Conservation (phyloP, 2,797 vertebrate genomes). For the Enteromius treurensis region DNA sequence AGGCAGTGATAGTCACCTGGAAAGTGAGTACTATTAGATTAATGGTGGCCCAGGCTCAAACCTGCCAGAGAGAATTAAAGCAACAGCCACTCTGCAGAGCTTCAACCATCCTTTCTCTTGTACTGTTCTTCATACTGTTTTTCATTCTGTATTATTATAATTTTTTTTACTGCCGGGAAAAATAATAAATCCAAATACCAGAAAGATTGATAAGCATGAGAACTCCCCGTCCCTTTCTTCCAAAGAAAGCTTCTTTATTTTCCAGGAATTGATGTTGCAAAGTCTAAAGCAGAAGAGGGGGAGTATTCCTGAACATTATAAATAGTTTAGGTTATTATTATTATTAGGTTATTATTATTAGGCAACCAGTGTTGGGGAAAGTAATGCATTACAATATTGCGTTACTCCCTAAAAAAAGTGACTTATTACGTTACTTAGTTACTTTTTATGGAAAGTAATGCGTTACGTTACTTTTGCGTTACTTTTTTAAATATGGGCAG, state of each 20-base stretch:
- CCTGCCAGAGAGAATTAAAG: constrained; percentile 26
- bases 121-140: not conserved
- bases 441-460: too few relatives aligned
- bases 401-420: too few relatives aligned
- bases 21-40: constrained; percentile 40
- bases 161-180: not conserved
- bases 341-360: too few relatives aligned
- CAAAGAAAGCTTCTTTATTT: not conserved
- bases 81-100: not conserved
- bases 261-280: constrained; percentile 1
- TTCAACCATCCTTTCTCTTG: not conserved
- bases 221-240: not conserved
- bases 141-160: not conserved
- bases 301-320: not conserved
- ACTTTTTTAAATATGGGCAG: too few relatives aligned
- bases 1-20: constrained; percentile 35
- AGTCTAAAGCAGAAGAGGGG: not conserved
- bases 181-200: constrained; percentile 8
- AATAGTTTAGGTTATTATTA: too few relatives aligned
- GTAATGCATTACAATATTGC: too few relatives aligned
- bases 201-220: not conserved
- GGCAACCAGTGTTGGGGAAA: too few relatives aligned
- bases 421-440: too few relatives aligned
- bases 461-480: too few relatives aligned
- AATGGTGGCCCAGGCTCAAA: constrained; percentile 11